Evolutionary conservation across 2,113 vertebrate species (phyloP).

Genomic region (Sclerurus mexicanus): DNA sequence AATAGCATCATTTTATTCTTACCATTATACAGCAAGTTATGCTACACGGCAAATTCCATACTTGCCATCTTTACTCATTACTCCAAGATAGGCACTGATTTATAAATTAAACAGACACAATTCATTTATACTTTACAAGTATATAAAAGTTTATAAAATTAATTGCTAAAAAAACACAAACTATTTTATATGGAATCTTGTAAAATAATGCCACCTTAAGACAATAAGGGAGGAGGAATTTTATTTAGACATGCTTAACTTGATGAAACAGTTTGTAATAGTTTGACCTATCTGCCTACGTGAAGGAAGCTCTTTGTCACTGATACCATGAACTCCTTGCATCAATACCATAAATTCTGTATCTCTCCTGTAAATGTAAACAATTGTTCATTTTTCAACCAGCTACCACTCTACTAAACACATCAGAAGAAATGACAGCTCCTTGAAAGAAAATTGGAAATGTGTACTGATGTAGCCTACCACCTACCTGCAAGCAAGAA

Average conservation of each 20-base stretch:
- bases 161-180: not conserved
- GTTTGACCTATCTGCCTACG: not conserved
- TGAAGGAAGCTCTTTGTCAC: not conserved
- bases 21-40: not conserved
- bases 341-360: not conserved
- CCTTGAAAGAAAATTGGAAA: not conserved
- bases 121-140: not conserved
- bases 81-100: not conserved
- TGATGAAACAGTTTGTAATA: not conserved
- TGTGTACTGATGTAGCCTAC: not conserved
- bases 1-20: not conserved
- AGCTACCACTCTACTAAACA: not conserved
- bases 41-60: not conserved
- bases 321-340: not conserved
- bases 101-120: not conserved
- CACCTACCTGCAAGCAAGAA: not conserved
- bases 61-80: not conserved
- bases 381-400: not conserved
- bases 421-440: not conserved
- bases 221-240: not conserved
- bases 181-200: not conserved
- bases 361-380: not conserved
- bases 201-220: not conserved
- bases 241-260: not conserved
- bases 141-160: not conserved